phyloP scores from a whole-genome alignment of 2,888 invertebrate genomes.

The Microctonus hyperodae region DNA sequence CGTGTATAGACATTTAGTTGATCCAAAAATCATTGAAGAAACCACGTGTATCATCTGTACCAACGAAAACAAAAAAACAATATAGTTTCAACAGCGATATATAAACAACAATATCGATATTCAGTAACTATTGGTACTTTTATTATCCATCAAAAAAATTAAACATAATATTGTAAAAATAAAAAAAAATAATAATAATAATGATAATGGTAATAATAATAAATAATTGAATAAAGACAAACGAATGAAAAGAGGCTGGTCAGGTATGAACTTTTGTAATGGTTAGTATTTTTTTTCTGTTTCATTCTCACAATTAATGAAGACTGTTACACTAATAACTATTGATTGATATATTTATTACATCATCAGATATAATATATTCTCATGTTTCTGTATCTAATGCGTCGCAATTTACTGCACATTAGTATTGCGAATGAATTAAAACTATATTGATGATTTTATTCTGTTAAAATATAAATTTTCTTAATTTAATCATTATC shows the following conservation, averaged over 20 bases:
- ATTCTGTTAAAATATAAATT: neutral
- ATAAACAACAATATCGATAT: neutral
- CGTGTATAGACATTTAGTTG: too few species aligned
- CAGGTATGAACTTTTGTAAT: conserved; percentile 31
- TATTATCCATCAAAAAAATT: neutral
- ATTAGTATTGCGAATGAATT: neutral
- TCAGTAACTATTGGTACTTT: neutral
- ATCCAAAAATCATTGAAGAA: too few species aligned
- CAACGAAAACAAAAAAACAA: too few species aligned
- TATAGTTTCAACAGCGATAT: too few species aligned
- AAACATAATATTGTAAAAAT: neutral
- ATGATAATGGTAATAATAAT: conserved; percentile 12
- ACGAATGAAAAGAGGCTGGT: conserved; percentile 17
- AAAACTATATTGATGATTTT: neutral
- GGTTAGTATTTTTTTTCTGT: conserved; percentile 31
- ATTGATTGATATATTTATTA: too few species aligned
- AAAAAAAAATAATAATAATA: neutral
- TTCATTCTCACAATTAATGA: conserved; percentile 20
- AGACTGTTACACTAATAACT: conserved; percentile 11
- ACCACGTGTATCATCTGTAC: too few species aligned
- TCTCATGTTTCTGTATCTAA: neutral
- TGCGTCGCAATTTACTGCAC: neutral
- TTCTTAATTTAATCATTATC: neutral
- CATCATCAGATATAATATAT: neutral
- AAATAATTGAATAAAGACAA: neutral